Base-by-base conservation (phyloP, 2,797 vertebrate species). In the Perodicticus potto region DNA sequence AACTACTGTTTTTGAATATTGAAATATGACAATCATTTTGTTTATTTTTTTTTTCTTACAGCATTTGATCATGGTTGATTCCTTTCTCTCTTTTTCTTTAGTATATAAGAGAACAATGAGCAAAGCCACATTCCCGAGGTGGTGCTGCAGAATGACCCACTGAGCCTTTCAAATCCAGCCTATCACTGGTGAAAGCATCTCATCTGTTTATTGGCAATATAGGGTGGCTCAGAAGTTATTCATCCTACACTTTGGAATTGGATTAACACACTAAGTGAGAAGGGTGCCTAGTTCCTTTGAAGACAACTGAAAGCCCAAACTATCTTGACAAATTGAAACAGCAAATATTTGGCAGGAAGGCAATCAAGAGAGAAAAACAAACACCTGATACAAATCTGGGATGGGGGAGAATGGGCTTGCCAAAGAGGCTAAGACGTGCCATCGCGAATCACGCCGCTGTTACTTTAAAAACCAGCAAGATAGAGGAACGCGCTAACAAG, bases 401-500 rank as follows among this genome's bases (percentile, higher is more conserved):
- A 67, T 29, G 22, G 14, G 13, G 34, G 85, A 73, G 43, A 59
- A 29, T 7, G 7, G 34, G 11, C 61, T 88, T 93, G 53, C 69
- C 16, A 10, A 14, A 72, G 76, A 78, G 67, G 14, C 63, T 78
- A 27, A 57, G 17, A 59, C 40, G 57, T 29, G 53, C 61, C 67
- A 25, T 25, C 57, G 29, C 49, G 76, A 93, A 82, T 61, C 19
- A 3, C 5, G 27, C 2, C 23, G 63, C 67, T 91, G 14, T 91
- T 86, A 91, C 86, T 96, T 73, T 69, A 45, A 86, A 94, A 95
- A 12, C n/a, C 67, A 91, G 34, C 57, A 88, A 87, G 45, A 49
- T 17, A 90, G 59, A 86, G 88, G 86, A 96, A 96, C 89, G 91
- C 16, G 69, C 69, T 94, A 88, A 96, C 69, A 87, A 91, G 93